phyloP scores from a whole-genome alignment of 2,797 vertebrate species.

The Esox masquinongy region DNA sequence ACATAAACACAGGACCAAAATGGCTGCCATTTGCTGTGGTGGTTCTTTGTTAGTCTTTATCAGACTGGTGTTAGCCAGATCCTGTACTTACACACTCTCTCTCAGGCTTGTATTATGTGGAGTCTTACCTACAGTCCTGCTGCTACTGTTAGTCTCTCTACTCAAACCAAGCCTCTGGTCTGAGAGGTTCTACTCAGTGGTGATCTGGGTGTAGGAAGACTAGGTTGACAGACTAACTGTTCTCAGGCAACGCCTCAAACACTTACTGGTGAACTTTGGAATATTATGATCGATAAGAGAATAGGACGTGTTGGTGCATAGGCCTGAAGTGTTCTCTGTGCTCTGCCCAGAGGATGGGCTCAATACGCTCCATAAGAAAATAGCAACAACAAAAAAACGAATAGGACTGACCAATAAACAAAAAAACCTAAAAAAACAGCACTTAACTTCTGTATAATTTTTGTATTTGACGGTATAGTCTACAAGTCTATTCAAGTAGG shows the following conservation, averaged over 20 bases:
- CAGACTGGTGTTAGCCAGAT: background rate
- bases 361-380: background rate
- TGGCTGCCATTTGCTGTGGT: conserved; percentile 16
- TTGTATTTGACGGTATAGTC: too few species aligned
- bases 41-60: background rate
- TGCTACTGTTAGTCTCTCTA: background rate
- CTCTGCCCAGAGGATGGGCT: background rate
- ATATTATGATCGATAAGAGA: conserved; percentile 36
- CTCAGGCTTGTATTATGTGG: background rate
- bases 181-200: background rate
- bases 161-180: background rate
- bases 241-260: conserved; percentile 41
- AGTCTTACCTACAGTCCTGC: background rate
- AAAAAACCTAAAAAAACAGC: too few species aligned
- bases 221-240: background rate
- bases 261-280: conserved; percentile 49
- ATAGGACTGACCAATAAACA: too few species aligned
- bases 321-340: background rate
- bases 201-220: background rate
- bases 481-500: too few species aligned
- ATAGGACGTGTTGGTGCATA: background rate
- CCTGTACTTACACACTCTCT: background rate
- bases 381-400: too few species aligned
- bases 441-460: too few species aligned
- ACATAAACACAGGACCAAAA: conserved; percentile 36